A percentile compares a stretch with the other conserved stretches of the same genome.
Conservation (phyloP, 92 coral and sea anemone species). For the Porites divaricata region DNA sequence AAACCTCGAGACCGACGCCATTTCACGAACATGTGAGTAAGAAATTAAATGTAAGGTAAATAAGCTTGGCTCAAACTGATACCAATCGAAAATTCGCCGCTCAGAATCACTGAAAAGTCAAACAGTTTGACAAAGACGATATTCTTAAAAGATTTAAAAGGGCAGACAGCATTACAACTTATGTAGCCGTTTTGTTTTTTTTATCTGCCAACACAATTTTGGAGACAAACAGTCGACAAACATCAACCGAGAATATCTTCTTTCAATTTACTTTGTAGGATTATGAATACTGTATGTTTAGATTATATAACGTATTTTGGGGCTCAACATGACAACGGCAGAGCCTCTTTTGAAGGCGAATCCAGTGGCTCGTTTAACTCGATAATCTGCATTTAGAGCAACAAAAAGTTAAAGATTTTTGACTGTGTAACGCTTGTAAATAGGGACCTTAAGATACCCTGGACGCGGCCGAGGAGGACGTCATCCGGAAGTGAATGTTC, state of each 20-base stretch:
- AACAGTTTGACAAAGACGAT: conserved; percentile 1
- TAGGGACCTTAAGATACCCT: too few relatives aligned
- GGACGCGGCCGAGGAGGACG: too few relatives aligned
- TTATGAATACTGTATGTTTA: too few relatives aligned
- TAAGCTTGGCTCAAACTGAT: conserved; percentile 13
- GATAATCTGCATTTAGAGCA: conserved; percentile 1
- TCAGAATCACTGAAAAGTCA: conserved; percentile 23
- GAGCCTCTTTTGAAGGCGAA: conserved; percentile 15
- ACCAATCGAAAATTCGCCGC: conserved; percentile 8
- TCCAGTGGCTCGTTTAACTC: conserved; percentile 5
- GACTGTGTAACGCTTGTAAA: conserved; percentile 1
- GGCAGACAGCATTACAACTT: conserved; percentile 11
- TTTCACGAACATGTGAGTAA: conserved; percentile 4
- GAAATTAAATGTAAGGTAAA: conserved; percentile 7
- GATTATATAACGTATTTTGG: not conserved
- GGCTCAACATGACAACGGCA: conserved; percentile 15
- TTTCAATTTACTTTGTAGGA: not conserved
- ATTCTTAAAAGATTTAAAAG: not conserved
- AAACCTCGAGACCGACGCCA: not conserved
- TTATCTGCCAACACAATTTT: not conserved
- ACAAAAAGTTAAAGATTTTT: not conserved
- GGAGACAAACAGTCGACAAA: conserved; percentile 3
- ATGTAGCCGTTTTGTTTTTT: too few relatives aligned
- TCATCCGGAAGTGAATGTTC: too few relatives aligned
- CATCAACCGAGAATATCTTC: conserved; percentile 3